Conservation (phyloP, 2,888 invertebrate species). For the Mamestra brassicae region DNA sequence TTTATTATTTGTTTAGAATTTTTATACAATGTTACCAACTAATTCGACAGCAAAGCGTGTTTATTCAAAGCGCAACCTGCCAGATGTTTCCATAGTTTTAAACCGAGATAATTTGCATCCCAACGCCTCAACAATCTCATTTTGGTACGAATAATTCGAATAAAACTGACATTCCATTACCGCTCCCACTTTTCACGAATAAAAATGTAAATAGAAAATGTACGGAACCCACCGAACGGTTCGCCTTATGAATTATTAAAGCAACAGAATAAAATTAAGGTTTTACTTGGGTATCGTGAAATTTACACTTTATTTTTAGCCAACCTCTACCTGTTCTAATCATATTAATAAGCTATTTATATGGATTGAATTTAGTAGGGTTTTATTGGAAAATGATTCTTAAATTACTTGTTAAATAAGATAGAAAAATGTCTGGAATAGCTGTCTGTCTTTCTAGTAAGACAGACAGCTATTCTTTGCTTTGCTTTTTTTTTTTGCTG, state of each 20-base stretch:
- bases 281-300: conserved; percentile 63
- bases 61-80: too few relatives aligned
- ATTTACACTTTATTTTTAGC: conserved; percentile 66
- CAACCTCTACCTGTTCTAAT: conserved; percentile 43
- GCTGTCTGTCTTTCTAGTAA: neutral
- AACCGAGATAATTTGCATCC: conserved; percentile 52
- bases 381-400: conserved; percentile 26
- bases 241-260: conserved; percentile 79
- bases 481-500: conserved; percentile 8
- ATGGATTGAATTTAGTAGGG: conserved; percentile 46
- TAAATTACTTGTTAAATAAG: conserved; percentile 17
- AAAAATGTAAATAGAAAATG: conserved; percentile 78
- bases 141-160: conserved; percentile 58
- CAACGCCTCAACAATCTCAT: conserved; percentile 59
- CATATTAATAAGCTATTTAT: conserved; percentile 57
- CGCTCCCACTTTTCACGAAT: conserved; percentile 70
- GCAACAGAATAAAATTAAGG: conserved; percentile 74
- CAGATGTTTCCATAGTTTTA: conserved; percentile 50
- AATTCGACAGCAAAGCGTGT: neutral
- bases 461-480: too few relatives aligned
- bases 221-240: conserved; percentile 72
- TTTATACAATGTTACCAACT: too few relatives aligned
- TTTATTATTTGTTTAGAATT: too few relatives aligned
- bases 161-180: conserved; percentile 71
- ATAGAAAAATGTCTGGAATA: conserved; percentile 11